Conservation (phyloP, 2,797 vertebrate genomes). For the Cottoperca gobio region DNA sequence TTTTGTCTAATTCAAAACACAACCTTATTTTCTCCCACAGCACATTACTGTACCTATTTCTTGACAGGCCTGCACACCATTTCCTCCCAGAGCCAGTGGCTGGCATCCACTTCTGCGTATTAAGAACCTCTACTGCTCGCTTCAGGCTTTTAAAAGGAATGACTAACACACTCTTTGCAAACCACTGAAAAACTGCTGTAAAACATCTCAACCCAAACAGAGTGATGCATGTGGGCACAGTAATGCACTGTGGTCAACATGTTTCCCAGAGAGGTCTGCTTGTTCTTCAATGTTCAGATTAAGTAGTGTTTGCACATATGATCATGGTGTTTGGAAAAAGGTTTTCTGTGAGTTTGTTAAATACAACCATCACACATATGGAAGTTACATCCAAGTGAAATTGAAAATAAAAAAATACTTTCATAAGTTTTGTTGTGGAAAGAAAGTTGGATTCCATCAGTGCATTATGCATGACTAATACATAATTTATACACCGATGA, state of each 20-base stretch:
- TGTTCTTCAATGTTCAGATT: slow-evolving; percentile 22
- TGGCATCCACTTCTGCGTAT: slow-evolving; percentile 50
- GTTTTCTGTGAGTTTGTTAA: slow-evolving; percentile 21
- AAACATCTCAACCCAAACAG: slow-evolving; percentile 59
- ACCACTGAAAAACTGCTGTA: slow-evolving; percentile 58
- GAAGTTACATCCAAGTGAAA: slow-evolving; percentile 34
- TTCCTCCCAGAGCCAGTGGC: slow-evolving; percentile 37
- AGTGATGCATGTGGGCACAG: slow-evolving; percentile 48
- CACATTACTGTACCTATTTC: slow-evolving; percentile 52
- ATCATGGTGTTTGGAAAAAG: slow-evolving; percentile 29
- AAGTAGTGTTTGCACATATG: slow-evolving; percentile 25
- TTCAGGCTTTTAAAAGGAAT: slow-evolving; percentile 73
- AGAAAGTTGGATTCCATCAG: slow-evolving; percentile 78
- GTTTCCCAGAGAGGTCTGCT: slow-evolving; percentile 27
- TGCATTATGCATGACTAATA: slow-evolving; percentile 90
- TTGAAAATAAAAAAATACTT: slow-evolving; percentile 36
- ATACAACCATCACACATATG: slow-evolving; percentile 27
- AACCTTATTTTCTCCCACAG: slow-evolving; percentile 34
- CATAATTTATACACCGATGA: slow-evolving; percentile 92
- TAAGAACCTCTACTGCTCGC: slow-evolving; percentile 60
- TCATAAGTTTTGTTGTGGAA: slow-evolving; percentile 70
- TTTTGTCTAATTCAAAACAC: slow-evolving; percentile 48
- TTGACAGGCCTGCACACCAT: slow-evolving; percentile 31
- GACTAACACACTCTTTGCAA: slow-evolving; percentile 70
- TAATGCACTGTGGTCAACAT: slow-evolving; percentile 41